phyloP scores from a whole-genome alignment of 2,113 vertebrate genomes.

The Sphyrna mokarran region DNA sequence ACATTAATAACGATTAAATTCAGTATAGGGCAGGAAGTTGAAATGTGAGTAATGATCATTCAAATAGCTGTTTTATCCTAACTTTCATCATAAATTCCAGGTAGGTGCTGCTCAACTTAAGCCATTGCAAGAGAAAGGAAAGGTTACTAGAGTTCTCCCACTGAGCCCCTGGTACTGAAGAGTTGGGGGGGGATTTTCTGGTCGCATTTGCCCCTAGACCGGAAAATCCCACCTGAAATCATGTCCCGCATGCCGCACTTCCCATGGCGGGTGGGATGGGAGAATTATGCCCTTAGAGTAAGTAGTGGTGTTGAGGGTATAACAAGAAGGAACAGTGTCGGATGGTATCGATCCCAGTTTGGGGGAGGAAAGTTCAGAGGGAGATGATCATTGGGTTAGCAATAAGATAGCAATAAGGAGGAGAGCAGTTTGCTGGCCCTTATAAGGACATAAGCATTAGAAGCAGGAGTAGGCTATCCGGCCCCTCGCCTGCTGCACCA shows the following conservation, averaged over 20 bases:
- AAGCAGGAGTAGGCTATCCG: too few species aligned
- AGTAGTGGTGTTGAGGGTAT: neutral
- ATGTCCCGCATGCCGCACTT: too few species aligned
- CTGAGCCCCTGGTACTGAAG: neutral
- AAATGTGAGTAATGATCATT: neutral
- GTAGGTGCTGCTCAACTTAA: neutral
- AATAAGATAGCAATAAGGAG: neutral
- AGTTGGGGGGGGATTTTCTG: too few species aligned
- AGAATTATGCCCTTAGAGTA: neutral
- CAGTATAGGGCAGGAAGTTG: neutral
- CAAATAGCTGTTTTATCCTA: neutral
- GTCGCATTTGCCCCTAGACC: too few species aligned
- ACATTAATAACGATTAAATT: neutral
- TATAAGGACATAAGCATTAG: neutral
- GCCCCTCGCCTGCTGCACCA: too few species aligned
- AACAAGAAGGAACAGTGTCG: neutral
- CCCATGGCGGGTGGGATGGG: too few species aligned
- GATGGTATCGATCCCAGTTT: neutral
- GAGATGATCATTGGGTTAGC: neutral
- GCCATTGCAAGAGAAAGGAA: neutral
- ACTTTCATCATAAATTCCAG: neutral
- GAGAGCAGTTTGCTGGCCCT: neutral
- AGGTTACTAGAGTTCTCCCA: neutral
- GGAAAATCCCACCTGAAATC: too few species aligned
- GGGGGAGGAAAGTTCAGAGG: neutral